Percentiles rank a stretch among this genome's conserved stretches.
Evolutionary conservation across 2,888 invertebrate genomes (phyloP).

Genomic region (Cerastis leucographa): DNA sequence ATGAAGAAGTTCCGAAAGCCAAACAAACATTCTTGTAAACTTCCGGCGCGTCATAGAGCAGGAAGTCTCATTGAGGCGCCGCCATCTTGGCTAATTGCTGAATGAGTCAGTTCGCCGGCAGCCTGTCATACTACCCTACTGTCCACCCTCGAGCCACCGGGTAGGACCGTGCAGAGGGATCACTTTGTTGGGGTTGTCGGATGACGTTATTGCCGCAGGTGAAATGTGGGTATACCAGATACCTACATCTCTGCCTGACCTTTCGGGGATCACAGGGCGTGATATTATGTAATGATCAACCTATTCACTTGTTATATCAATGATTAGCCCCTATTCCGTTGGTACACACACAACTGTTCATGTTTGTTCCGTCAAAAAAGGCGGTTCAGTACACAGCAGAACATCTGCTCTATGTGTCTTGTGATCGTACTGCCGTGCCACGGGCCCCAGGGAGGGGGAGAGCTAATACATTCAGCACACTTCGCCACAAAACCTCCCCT

Average conservation of each 20-base stretch:
- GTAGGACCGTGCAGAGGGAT: neutral
- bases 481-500: constrained; percentile 35
- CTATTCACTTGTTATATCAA: neutral
- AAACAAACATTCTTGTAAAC: neutral
- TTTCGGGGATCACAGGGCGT: neutral
- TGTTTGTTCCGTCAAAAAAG: neutral
- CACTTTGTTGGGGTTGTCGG: neutral
- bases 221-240: neutral
- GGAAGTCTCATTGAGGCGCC: constrained; percentile 31
- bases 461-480: constrained; percentile 60
- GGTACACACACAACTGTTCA: neutral
- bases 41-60: neutral
- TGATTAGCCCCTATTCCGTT: neutral
- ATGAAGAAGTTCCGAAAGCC: neutral
- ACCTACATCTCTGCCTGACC: neutral
- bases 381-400: neutral
- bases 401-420: constrained; percentile 10
- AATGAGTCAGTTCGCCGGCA: constrained; percentile 43
- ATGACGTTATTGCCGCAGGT: no score
- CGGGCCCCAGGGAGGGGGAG: neutral
- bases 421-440: neutral
- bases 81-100: constrained; percentile 44
- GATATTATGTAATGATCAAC: neutral
- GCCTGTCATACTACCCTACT: constrained; percentile 31
- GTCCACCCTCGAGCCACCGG: neutral